These are phyloP conservation scores for Lagopus leucura DNA, from an alignment of 2,113 vertebrate species.

Conservation along the genomic window DNA sequence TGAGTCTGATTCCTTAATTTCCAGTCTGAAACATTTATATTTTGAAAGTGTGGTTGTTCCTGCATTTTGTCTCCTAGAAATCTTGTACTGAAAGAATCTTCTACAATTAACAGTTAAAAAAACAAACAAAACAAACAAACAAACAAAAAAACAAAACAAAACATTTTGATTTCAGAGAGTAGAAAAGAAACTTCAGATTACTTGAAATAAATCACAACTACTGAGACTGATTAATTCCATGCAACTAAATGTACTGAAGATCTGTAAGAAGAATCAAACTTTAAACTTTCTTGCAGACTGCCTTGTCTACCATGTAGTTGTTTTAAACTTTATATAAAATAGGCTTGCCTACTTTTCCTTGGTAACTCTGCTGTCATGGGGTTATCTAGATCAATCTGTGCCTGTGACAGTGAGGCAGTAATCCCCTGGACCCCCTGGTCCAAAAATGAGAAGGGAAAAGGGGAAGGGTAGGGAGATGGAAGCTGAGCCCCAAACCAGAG, in stretches of 20 bases:
- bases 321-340: not conserved
- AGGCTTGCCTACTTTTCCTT: not conserved
- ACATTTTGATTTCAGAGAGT: not conserved
- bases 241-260: accelerated
- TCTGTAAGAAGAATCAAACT: not conserved
- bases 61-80: not conserved
- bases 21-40: not conserved
- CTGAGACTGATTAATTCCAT: not conserved
- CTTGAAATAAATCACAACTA: not conserved
- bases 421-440: no score
- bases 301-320: not conserved
- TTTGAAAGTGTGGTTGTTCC: not conserved
- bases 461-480: no score
- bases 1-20: not conserved
- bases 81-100: not conserved
- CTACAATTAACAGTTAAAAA: not conserved
- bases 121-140: not conserved
- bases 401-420: no score
- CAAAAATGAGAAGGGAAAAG: no score
- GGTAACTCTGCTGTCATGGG: not conserved
- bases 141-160: not conserved
- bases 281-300: not conserved
- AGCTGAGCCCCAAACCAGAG: no score
- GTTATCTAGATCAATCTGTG: no score
- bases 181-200: not conserved